These are phyloP conservation scores for Caenorhabditis wallacei DNA, from an alignment of 2,888 invertebrate genomes.

Conservation along the genomic window DNA sequence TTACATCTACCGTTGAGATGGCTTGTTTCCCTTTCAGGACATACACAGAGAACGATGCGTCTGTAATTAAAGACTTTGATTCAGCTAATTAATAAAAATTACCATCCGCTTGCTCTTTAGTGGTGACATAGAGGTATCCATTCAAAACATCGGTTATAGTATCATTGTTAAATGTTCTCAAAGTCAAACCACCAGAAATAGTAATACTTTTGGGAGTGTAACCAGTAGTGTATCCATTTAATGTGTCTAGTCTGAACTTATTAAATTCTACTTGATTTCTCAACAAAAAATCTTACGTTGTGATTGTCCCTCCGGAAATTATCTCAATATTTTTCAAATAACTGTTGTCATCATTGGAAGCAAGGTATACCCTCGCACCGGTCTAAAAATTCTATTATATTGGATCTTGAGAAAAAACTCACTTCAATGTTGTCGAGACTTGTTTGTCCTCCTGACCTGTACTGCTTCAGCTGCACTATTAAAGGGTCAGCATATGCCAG, in stretches of 20 bases:
- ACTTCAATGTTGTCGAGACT: neutral
- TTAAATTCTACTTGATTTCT: neutral
- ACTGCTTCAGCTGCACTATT: neutral
- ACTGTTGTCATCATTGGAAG: constrained; percentile 6
- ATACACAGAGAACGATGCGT: neutral
- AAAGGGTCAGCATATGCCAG: neutral
- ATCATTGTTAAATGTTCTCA: neutral
- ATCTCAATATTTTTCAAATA: neutral
- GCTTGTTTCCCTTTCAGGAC: neutral
- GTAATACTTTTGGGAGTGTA: neutral
- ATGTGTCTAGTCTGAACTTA: neutral
- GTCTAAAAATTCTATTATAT: neutral
- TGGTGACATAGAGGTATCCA: constrained; percentile 15
- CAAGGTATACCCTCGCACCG: neutral
- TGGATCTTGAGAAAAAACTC: neutral
- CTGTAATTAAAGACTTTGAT: neutral
- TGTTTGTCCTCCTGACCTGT: neutral
- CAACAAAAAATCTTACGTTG: neutral
- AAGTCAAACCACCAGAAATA: constrained; percentile 1
- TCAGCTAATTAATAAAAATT: neutral
- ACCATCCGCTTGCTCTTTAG: constrained; percentile 2
- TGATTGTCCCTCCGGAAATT: neutral
- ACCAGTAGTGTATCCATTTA: neutral
- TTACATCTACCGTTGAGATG: neutral
- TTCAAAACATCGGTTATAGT: constrained; percentile 1